Conservation (phyloP, 1,140 invertebrate species). For the Coptotermes formosanus region DNA sequence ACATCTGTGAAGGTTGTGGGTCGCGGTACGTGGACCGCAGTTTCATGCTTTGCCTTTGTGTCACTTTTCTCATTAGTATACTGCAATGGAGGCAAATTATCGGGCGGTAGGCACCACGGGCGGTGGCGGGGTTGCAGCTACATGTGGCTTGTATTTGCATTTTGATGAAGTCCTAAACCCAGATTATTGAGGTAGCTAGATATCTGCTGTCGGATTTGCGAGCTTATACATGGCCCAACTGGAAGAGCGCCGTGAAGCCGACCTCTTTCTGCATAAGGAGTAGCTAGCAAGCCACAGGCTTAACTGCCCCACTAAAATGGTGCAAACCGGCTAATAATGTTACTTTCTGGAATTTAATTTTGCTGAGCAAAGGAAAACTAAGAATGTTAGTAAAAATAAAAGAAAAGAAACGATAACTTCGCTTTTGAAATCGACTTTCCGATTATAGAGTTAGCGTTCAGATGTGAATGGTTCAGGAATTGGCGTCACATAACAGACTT, state of each 20-base stretch:
- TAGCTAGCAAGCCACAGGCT: background rate
- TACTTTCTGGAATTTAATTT: background rate
- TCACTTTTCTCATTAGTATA: background rate
- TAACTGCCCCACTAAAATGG: background rate
- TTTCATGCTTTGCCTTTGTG: background rate
- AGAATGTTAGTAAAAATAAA: background rate
- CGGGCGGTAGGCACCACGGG: background rate
- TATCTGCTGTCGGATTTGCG: background rate
- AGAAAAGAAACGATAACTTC: too few species aligned
- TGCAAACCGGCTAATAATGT: background rate
- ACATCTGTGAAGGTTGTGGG: too few species aligned
- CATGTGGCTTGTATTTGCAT: conserved; percentile 18
- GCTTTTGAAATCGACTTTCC: too few species aligned
- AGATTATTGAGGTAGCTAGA: conserved; percentile 1
- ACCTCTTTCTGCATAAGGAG: background rate
- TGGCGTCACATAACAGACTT: too few species aligned
- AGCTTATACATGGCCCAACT: background rate
- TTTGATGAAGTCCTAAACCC: conserved; percentile 18
- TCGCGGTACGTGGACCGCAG: background rate
- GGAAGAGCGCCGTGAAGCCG: background rate
- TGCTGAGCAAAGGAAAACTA: background rate
- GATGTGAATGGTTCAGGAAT: too few species aligned
- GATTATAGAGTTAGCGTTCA: too few species aligned
- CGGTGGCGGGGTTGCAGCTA: background rate
- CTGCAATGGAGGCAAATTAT: conserved; percentile 1